These are phyloP conservation scores for Egretta garzetta DNA, from an alignment of 2,113 vertebrate species.

Conservation along the genomic window DNA sequence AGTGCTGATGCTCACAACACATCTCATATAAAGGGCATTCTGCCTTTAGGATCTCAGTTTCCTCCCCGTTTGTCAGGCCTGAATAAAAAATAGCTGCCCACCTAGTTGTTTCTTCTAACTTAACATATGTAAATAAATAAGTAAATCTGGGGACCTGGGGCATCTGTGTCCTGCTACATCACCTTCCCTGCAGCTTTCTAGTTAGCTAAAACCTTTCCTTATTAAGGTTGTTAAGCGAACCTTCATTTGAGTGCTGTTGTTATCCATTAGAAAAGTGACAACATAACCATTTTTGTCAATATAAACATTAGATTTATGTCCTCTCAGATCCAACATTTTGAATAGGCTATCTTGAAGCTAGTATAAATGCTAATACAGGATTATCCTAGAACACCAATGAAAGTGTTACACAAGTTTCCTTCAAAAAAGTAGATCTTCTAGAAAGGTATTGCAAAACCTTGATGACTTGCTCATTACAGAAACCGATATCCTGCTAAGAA, in stretches of 20 bases:
- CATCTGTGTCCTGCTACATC: background rate
- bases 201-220: background rate
- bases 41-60: background rate
- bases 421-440: background rate
- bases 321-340: background rate
- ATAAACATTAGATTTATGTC: background rate
- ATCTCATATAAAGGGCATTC: background rate
- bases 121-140: background rate
- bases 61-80: background rate
- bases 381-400: background rate
- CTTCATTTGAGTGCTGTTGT: background rate
- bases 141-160: background rate
- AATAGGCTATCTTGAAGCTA: background rate
- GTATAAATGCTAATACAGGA: background rate
- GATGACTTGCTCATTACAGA: background rate
- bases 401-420: background rate
- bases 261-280: background rate
- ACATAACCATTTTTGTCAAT: background rate
- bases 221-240: background rate
- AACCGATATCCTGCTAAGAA: background rate
- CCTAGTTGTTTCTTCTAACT: background rate
- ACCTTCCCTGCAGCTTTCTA: background rate
- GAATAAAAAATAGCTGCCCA: background rate
- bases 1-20: fast-evolving
- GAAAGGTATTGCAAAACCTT: background rate